phyloP scores from a whole-genome alignment of 2,113 vertebrate species.

The Cathartes aura region DNA sequence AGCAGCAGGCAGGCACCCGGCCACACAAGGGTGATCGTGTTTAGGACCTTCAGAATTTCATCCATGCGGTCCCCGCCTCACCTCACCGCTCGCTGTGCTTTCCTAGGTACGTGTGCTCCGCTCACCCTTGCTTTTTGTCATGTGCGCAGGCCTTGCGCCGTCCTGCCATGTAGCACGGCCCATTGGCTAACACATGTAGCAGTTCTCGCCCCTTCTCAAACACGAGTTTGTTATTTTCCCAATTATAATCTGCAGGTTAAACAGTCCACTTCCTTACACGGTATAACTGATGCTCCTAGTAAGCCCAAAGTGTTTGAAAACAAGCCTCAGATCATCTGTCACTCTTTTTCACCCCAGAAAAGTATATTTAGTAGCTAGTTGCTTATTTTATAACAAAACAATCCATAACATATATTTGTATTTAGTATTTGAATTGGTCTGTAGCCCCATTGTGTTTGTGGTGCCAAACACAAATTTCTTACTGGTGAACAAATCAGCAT shows the following conservation, averaged over 20 bases:
- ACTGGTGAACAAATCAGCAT: neutral
- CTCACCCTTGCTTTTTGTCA: neutral
- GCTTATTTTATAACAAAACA: neutral
- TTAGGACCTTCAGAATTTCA: neutral
- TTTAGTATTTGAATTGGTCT: neutral
- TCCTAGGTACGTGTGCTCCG: rapidly evolving
- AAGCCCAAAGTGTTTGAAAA: neutral
- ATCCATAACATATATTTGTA: too few species aligned
- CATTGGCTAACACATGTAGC: rapidly evolving
- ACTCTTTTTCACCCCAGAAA: neutral
- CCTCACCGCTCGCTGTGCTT: rapidly evolving
- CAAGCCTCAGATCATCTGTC: neutral
- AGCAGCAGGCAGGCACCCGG: rapidly evolving
- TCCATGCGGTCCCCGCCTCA: neutral
- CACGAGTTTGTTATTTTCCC: neutral
- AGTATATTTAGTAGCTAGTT: neutral
- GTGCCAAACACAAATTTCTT: neutral
- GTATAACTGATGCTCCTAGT: neutral
- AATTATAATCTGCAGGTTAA: neutral
- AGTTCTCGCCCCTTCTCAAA: neutral
- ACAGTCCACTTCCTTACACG: rapidly evolving
- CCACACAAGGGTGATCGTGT: rapidly evolving
- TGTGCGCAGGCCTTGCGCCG: neutral
- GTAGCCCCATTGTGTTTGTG: neutral
- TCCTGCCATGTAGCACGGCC: rapidly evolving